Conservation (phyloP, 1,140 invertebrate genomes). For the Calephelis nemesis region DNA sequence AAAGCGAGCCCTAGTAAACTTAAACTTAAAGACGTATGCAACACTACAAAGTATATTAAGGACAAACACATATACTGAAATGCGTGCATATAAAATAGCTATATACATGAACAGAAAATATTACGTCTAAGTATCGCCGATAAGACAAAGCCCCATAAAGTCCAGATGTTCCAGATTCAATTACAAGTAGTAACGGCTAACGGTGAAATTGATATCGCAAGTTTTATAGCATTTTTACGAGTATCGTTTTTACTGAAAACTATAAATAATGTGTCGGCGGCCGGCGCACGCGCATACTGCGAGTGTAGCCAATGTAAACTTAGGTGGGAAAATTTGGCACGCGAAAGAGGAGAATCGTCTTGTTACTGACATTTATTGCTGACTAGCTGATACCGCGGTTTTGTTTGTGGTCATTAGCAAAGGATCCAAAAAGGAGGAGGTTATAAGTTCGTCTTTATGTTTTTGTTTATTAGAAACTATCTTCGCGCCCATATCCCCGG, state of each 20-base stretch:
- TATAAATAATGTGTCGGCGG: conserved; percentile 3
- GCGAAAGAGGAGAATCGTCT: neutral
- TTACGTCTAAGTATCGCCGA: neutral
- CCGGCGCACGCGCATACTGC: neutral
- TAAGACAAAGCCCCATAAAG: neutral
- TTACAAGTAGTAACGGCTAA: conserved; percentile 10
- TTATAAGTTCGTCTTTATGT: no score
- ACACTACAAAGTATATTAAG: no score
- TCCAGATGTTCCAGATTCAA: conserved; percentile 7
- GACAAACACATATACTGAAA: no score
- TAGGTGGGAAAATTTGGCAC: conserved; percentile 6
- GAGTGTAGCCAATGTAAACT: conserved; percentile 13
- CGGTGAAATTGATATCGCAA: conserved; percentile 10
- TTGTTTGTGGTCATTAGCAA: no score
- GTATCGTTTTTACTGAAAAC: conserved; percentile 6
- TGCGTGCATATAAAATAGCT: no score
- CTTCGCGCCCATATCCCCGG: no score
- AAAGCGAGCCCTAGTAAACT: no score
- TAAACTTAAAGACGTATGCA: no score
- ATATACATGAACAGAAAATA: neutral
- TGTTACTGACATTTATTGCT: neutral
- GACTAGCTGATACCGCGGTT: no score
- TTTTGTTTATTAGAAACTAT: no score
- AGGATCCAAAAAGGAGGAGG: no score
- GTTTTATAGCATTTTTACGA: conserved; percentile 11